Percentiles rank a stretch among this genome's conserved stretches.
Conservation (phyloP, 2,888 invertebrate genomes). For the Thecophora atra region DNA sequence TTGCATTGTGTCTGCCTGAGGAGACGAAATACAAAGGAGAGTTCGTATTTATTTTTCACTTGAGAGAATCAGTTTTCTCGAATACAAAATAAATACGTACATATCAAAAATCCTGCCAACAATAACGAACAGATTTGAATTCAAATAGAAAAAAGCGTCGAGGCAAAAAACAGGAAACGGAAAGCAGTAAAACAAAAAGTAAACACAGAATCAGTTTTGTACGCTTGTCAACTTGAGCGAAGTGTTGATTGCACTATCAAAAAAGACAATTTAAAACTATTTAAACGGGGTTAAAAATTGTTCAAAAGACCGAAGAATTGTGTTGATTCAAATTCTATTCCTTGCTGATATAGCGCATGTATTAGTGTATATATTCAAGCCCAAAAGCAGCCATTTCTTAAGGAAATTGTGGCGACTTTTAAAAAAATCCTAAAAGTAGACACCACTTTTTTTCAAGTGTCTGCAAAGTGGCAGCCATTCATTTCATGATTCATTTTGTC, state of each 20-base stretch:
- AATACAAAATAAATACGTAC: not conserved
- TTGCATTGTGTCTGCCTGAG: not conserved
- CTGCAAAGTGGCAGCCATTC: too few species aligned
- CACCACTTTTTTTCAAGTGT: too few species aligned
- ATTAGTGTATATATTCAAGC: too few species aligned
- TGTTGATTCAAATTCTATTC: too few species aligned
- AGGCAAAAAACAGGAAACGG: conserved; percentile 1
- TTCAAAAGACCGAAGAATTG: too few species aligned
- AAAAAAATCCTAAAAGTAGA: too few species aligned
- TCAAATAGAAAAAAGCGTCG: not conserved
- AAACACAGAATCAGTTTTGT: not conserved
- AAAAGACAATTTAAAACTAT: too few species aligned
- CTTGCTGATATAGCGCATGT: too few species aligned
- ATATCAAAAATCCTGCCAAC: not conserved
- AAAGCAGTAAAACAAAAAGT: not conserved
- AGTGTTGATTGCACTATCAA: not conserved
- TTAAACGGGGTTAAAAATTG: too few species aligned
- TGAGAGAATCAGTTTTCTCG: not conserved
- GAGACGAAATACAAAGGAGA: not conserved
- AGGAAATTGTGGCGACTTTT: too few species aligned
- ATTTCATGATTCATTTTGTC: too few species aligned
- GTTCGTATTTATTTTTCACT: conserved; percentile 24
- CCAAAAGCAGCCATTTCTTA: too few species aligned
- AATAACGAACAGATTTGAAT: not conserved
- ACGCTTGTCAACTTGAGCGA: not conserved